Conservation (phyloP, 2,797 vertebrate species). For the Halcyon smyrnensis region DNA sequence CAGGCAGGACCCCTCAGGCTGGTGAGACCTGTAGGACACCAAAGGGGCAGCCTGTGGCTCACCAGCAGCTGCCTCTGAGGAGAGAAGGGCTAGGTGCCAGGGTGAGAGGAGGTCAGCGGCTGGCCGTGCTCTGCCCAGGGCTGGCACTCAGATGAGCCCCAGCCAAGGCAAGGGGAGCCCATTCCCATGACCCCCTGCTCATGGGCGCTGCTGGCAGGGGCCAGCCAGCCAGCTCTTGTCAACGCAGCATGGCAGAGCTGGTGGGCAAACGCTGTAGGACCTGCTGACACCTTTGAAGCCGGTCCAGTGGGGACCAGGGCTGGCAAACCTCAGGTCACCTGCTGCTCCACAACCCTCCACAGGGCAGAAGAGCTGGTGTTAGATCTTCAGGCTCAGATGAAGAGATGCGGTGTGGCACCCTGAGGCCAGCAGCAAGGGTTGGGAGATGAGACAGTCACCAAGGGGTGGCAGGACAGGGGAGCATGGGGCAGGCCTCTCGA, state of each 20-base stretch:
- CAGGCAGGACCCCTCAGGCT: no score
- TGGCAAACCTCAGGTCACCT: neutral
- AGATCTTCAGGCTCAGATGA: neutral
- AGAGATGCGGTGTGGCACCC: neutral
- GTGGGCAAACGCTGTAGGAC: neutral
- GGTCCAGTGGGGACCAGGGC: neutral
- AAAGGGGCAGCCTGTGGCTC: no score
- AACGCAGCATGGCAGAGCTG: neutral
- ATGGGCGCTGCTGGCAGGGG: neutral
- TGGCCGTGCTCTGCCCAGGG: no score
- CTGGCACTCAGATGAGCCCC: neutral
- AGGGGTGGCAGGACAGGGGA: no score
- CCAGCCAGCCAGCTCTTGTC: neutral
- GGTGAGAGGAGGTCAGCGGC: neutral
- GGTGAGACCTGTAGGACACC: no score
- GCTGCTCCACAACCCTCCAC: neutral
- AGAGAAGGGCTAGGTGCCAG: no score
- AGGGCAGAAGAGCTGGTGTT: neutral
- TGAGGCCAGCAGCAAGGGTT: neutral
- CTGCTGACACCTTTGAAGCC: neutral
- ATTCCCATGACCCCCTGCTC: neutral
- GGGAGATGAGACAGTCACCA: neutral
- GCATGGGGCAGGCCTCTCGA: neutral
- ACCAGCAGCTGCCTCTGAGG: no score
- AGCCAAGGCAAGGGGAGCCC: neutral